Conservation (phyloP, 1,140 invertebrate species). For the Probaryconus sp. region DNA sequence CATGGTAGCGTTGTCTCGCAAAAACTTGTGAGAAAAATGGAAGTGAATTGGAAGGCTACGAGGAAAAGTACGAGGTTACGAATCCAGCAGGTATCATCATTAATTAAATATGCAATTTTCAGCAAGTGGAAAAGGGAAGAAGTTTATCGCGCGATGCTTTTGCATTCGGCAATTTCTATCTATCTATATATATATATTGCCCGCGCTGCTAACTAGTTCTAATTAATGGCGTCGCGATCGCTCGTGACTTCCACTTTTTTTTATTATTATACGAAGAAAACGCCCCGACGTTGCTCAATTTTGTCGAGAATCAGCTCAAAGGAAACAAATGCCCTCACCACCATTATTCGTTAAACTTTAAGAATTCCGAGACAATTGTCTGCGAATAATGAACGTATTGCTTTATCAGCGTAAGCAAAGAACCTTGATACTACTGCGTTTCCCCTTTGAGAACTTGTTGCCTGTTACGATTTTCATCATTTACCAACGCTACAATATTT, state of each 20-base stretch:
- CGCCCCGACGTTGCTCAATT: slow-evolving; percentile 17
- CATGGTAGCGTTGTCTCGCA: slow-evolving; percentile 24
- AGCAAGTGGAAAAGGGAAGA: slow-evolving; percentile 23
- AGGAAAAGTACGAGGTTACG: slow-evolving; percentile 34
- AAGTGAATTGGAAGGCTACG: slow-evolving; percentile 32
- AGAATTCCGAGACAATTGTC: slow-evolving; percentile 41
- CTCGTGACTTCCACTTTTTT: slow-evolving; percentile 15
- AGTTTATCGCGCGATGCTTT: slow-evolving; percentile 42
- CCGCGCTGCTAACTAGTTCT: slow-evolving; percentile 21
- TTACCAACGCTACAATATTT: no score
- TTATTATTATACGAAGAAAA: no score
- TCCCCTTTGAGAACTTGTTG: no score
- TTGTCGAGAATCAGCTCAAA: slow-evolving; percentile 32
- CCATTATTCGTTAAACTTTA: slow-evolving; percentile 15
- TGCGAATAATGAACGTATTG: slow-evolving; percentile 47
- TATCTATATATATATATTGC: slow-evolving; percentile 4
- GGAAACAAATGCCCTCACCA: slow-evolving; percentile 29
- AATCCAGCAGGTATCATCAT: slow-evolving; percentile 64
- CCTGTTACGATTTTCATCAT: no score
- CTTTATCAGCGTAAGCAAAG: slow-evolving; percentile 39
- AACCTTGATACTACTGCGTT: no score
- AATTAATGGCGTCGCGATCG: slow-evolving; percentile 53
- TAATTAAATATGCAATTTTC: slow-evolving; percentile 69
- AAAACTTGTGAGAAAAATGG: slow-evolving; percentile 59
- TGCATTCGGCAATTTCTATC: slow-evolving; percentile 24